phyloP scores from a whole-genome alignment of 2,888 invertebrate species.

The Andrena haemorrhoa region DNA sequence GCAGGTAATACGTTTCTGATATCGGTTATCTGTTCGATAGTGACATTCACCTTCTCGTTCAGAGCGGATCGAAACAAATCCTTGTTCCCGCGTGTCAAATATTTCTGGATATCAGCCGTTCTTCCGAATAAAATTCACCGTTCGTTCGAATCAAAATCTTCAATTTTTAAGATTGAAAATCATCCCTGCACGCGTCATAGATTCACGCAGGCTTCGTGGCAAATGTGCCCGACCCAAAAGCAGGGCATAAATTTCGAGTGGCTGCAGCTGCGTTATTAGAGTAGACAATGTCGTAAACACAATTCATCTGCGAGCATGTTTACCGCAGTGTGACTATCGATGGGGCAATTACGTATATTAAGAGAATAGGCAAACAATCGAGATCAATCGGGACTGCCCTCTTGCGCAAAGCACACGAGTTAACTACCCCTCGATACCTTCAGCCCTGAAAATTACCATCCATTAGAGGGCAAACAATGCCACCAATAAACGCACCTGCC shows the following conservation, averaged over 20 bases:
- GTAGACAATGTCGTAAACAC: neutral
- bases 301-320: constrained; percentile 2
- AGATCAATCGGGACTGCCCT: neutral
- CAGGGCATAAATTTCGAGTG: too few species aligned
- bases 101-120: too few species aligned
- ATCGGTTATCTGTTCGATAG: constrained; percentile 20
- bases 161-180: too few species aligned
- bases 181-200: too few species aligned
- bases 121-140: too few species aligned
- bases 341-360: neutral
- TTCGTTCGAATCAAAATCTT: too few species aligned
- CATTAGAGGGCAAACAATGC: neutral
- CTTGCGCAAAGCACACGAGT: too few species aligned
- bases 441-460: neutral
- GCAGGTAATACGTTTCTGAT: constrained; percentile 15
- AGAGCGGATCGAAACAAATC: neutral
- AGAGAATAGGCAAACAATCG: neutral
- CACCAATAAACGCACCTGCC: neutral
- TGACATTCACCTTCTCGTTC: constrained; percentile 11
- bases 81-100: neutral
- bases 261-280: neutral
- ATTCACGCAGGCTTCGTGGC: too few species aligned
- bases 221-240: too few species aligned
- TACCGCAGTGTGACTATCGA: neutral
- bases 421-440: too few species aligned